Evolutionary conservation across 2,888 invertebrate species (phyloP), one percentile per base, ranked within the genome.

Genomic region (Dolomedes plantarius): DNA sequence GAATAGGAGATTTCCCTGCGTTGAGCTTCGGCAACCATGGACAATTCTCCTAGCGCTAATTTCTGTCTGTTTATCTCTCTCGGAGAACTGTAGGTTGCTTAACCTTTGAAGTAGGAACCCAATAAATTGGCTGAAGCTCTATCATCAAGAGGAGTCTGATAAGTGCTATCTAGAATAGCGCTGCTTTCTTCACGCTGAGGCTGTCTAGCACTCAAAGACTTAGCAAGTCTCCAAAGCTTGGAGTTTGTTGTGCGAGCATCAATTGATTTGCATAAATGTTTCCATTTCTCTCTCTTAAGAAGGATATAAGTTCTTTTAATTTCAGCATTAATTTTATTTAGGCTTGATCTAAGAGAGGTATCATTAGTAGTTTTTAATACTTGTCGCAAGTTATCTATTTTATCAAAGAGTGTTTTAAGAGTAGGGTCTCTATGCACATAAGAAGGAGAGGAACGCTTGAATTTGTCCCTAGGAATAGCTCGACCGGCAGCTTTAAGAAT

Each of bases 1-100:
- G n/a, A n/a, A n/a, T 46, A 46, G 11, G 13, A 11, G 46, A n/a
- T 46, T n/a, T 2, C 16, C 16, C 16, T 11, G 46, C 11, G 46
- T 11, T 11, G 16, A 11, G 16, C 46, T 72, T 11, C 72, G 72
- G 27, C 72, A 72, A 16, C 72, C 46, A 72, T 72, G 72, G 2
- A 72, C 29, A 16, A 72, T 23, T 13, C 29, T 72, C 46, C 72
- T 72, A 16, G 72, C 72, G 9, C 28, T 1, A 41, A 1, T 41
- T 41, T n/a, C 72, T 9, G 11, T n/a, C 13, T 41, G 1, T 28
- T 72, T 72, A 16, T 46, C 46, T 9, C 19, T 13, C 23, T 1
- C 16, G 46, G 23, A 28, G 29, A 72, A 72, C 7, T 72, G 5
- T n/a, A 72, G 7, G 23, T 19, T 16, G 19, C 50, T 72, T 27